phyloP scores from a whole-genome alignment of 1,140 invertebrate species.

The Nebria ingens region DNA sequence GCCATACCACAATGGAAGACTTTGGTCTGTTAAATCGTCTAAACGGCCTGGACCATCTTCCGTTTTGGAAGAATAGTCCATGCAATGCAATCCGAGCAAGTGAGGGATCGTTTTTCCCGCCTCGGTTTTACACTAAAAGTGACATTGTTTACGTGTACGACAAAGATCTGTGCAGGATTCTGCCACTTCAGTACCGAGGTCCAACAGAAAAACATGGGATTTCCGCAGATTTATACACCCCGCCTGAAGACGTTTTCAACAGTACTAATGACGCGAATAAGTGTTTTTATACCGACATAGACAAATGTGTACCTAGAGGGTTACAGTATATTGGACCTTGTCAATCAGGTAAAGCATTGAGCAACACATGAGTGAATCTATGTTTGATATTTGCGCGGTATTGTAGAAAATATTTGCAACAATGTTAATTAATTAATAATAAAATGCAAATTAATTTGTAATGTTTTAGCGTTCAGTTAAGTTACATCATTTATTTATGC shows the following conservation, averaged over 20 bases:
- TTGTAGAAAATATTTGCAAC: too few species aligned
- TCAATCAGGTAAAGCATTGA: slow-evolving; percentile 73
- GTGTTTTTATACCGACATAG: slow-evolving; percentile 63
- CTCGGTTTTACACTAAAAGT: slow-evolving; percentile 55
- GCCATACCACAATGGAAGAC: slow-evolving; percentile 58
- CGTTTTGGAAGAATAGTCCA: slow-evolving; percentile 62
- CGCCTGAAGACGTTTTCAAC: slow-evolving; percentile 59
- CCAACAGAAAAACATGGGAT: slow-evolving; percentile 58
- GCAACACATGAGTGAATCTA: too few species aligned
- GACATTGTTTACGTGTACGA: slow-evolving; percentile 71
- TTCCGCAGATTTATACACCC: slow-evolving; percentile 57
- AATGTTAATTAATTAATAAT: too few species aligned
- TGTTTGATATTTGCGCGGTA: too few species aligned
- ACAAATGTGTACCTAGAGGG: slow-evolving; percentile 59
- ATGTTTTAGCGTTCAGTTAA: too few species aligned
- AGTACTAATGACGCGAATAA: slow-evolving; percentile 56
- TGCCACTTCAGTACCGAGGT: slow-evolving; percentile 60
- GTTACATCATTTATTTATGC: too few species aligned
- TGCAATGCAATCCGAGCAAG: slow-evolving; percentile 75
- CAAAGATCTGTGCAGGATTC: slow-evolving; percentile 72
- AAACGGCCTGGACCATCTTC: slow-evolving; percentile 62
- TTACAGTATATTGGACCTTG: slow-evolving; percentile 79
- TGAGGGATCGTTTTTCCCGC: slow-evolving; percentile 78
- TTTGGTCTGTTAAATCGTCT: slow-evolving; percentile 68
- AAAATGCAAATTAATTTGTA: too few species aligned